phyloP scores from a whole-genome alignment of 2,888 invertebrate genomes.

The Mesochorus sp. region DNA sequence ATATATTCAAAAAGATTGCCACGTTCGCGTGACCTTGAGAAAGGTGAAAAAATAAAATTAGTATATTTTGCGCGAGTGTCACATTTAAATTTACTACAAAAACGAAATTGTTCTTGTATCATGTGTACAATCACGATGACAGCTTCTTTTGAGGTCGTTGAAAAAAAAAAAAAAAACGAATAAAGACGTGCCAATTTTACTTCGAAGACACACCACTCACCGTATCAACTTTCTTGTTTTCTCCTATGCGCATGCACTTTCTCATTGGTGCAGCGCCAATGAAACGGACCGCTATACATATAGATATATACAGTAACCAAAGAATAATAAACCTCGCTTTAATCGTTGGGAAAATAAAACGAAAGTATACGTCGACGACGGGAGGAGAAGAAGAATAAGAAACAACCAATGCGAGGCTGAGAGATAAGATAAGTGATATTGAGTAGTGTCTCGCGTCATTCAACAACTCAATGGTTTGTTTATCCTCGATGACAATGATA shows the following conservation, averaged over 20 bases:
- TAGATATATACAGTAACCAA: neutral
- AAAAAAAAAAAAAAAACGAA: neutral
- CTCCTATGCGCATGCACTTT: slow-evolving; percentile 36
- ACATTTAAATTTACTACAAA: no score
- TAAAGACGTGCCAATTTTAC: slow-evolving; percentile 12
- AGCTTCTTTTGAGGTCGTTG: neutral
- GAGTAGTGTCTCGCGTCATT: neutral
- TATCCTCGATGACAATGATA: slow-evolving; percentile 23
- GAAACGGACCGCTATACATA: neutral
- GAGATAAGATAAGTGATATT: slow-evolving; percentile 42
- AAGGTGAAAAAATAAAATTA: no score
- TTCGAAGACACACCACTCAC: slow-evolving; percentile 13
- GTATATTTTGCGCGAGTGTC: no score
- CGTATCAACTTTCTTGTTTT: slow-evolving; percentile 36
- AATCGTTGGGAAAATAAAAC: neutral
- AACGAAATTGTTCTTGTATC: no score
- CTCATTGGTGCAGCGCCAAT: slow-evolving; percentile 22
- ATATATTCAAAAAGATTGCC: no score
- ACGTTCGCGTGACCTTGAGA: no score
- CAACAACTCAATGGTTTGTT: slow-evolving; percentile 1
- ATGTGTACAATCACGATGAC: neutral
- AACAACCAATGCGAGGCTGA: neutral
- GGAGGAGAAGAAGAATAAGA: neutral
- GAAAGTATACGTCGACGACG: neutral
- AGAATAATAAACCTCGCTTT: neutral